Evolutionary conservation across 2,113 vertebrate species (phyloP).

Genomic region (Sula dactylatra): DNA sequence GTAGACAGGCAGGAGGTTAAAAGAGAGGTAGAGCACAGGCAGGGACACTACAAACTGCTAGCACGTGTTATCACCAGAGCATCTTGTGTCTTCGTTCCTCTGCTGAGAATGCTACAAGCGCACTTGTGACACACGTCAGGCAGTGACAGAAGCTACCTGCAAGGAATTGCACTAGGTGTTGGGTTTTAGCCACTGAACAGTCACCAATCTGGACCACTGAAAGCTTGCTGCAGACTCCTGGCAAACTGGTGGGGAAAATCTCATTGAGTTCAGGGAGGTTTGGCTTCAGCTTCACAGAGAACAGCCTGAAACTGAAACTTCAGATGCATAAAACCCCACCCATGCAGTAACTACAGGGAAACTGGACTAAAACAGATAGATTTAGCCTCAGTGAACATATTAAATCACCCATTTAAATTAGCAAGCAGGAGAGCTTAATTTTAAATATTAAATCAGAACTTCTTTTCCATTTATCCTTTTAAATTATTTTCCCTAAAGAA

Average conservation of each 20-base stretch:
- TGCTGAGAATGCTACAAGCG: neutral
- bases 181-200: neutral
- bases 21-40: neutral
- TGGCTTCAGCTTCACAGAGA: neutral
- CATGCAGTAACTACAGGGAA: neutral
- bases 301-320: neutral
- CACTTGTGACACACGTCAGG: neutral
- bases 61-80: neutral
- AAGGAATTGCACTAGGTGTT: neutral
- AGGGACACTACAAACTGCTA: neutral
- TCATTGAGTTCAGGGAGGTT: neutral
- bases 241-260: neutral
- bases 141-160: accelerated
- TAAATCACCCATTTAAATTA: conserved; percentile 31
- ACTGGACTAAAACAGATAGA: neutral
- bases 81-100: neutral
- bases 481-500: conserved; percentile 13
- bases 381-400: conserved; percentile 12
- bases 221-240: neutral
- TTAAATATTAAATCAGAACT: conserved; percentile 4
- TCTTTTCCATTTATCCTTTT: neutral
- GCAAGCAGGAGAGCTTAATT: neutral
- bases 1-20: neutral
- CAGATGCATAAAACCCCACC: neutral
- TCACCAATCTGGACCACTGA: neutral